A percentile compares a stretch with the other conserved stretches of the same genome.
Evolutionary conservation across 2,113 vertebrate species (phyloP).

Genomic region (Cyprinodon tularosa): DNA sequence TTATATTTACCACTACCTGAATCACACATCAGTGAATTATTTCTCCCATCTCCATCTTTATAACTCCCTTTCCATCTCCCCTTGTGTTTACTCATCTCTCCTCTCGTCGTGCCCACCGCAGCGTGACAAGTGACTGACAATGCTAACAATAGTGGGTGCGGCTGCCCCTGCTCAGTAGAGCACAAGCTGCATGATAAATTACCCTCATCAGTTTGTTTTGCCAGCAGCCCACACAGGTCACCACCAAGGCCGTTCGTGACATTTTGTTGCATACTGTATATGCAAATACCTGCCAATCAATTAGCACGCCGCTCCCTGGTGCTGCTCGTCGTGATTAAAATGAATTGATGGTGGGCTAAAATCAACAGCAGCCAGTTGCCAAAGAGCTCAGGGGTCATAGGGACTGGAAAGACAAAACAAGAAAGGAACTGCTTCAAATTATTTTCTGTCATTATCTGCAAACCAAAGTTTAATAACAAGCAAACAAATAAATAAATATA

Average conservation of each 20-base stretch:
- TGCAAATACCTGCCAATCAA: conserved; percentile 85
- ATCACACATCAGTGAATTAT: conserved; percentile 9
- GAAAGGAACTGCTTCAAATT: conserved; percentile 6
- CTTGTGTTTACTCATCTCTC: conserved; percentile 23
- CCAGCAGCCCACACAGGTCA: conserved; percentile 80
- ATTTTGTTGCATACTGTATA: conserved; percentile 83
- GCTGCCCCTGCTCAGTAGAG: conserved; percentile 56
- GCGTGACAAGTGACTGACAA: conserved; percentile 80
- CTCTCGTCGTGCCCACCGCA: conserved; percentile 37
- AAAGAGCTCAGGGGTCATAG: conserved; percentile 65
- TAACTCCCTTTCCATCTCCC: conserved; percentile 25
- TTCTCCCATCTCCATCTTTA: conserved; percentile 13
- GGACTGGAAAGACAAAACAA: conserved; percentile 45
- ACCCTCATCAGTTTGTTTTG: conserved; percentile 83
- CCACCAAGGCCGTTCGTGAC: conserved; percentile 76
- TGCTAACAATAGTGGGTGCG: conserved; percentile 73
- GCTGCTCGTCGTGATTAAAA: conserved; percentile 80
- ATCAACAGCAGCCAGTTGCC: conserved; percentile 69
- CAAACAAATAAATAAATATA: no score
- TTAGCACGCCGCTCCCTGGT: conserved; percentile 60
- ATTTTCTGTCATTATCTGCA: conserved; percentile 15
- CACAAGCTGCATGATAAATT: conserved; percentile 79
- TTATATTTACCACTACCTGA: not conserved
- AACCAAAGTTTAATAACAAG: conserved; percentile 33
- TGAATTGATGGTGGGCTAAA: conserved; percentile 78